Evolutionary conservation across 2,113 vertebrate genomes (phyloP), one percentile per base, ranked within the genome.

Genomic region (Chionomys nivalis): DNA sequence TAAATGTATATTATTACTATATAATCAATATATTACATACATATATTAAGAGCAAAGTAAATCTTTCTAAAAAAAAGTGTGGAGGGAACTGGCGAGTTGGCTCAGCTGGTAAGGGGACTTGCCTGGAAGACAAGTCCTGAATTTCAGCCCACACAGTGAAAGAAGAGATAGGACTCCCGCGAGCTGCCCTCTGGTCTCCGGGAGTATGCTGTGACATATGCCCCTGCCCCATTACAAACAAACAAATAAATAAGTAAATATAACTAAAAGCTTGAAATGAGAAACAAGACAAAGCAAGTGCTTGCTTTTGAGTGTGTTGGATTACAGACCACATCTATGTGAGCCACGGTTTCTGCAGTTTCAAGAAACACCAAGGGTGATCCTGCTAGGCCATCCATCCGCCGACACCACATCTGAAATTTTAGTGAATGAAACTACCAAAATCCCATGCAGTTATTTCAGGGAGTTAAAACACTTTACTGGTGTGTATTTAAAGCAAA

Each of bases 401-500:
- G 2, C 8, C 14, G 68, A 33, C 14, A 76, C 65, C 28, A 23
- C 52, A 10, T 75, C n/a, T 87, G 90, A 86, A 28, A 83, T 82
- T 94, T 91, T 85, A 89, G 82, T 79, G 88, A 83, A 91, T 1
- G 55, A 87, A 81, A 94, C n/a, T 52, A 52, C 47, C 70, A 44
- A 90, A 75, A 87, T 85, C 77, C 81, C 83, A 72, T 91, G 89
- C 52, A 39, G 4, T 65, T 93, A 77, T 68, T 52, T 89, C n/a
- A 77, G 83, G 90, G 58, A 68, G 73, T 77, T 58, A 65, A 94
- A 87, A 91, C 31, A 85, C 58, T 61, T 90, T 55, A 33, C 1
- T 44, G n/a, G 31, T 61, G 52, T 52, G 42, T 83, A 83, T 21
- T 70, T 70, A 89, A 65, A 94, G 47, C 23, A 65, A 93, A 93